These are phyloP conservation scores for Dynastes grantii DNA, from an alignment of 2,888 invertebrate genomes.

Conservation along the genomic window DNA sequence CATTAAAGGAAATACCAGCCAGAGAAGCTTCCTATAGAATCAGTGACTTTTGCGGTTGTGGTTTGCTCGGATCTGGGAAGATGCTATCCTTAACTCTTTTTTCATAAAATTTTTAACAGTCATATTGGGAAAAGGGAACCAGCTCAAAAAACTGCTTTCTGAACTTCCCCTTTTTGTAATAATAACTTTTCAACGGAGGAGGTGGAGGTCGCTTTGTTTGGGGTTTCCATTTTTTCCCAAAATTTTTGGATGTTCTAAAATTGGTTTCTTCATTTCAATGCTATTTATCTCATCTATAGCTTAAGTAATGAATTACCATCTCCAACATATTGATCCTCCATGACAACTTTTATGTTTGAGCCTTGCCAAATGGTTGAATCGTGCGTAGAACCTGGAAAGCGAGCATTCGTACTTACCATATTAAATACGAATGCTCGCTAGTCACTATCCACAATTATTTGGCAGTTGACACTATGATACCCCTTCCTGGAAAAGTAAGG, in stretches of 20 bases:
- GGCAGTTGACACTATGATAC: too few relatives aligned
- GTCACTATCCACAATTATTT: too few relatives aligned
- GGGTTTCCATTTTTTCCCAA: constrained; percentile 68
- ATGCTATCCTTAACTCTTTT: constrained; percentile 85
- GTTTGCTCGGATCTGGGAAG: constrained; percentile 73
- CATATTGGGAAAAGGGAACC: constrained; percentile 95
- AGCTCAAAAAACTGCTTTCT: constrained; percentile 93
- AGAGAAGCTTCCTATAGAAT: constrained; percentile 67
- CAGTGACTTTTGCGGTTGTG: constrained; percentile 61
- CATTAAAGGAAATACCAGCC: constrained; percentile 65
- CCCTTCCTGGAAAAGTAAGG: too few relatives aligned
- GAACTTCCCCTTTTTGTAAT: constrained; percentile 90
- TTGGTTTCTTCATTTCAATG: constrained; percentile 84
- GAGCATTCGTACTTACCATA: too few relatives aligned
- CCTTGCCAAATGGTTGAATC: too few relatives aligned
- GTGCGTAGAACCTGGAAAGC: too few relatives aligned
- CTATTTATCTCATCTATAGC: constrained; percentile 86
- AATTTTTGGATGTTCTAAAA: constrained; percentile 81
- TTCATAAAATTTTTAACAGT: constrained; percentile 97
- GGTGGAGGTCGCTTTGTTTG: constrained; percentile 66
- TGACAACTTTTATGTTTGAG: too few relatives aligned
- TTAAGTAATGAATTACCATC: constrained; percentile 59
- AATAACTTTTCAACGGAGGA: constrained; percentile 81
- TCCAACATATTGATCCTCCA: too few relatives aligned
- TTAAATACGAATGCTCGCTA: too few relatives aligned